Conservation (phyloP, 2,113 vertebrate genomes). For the Triplophysa siluroides region DNA sequence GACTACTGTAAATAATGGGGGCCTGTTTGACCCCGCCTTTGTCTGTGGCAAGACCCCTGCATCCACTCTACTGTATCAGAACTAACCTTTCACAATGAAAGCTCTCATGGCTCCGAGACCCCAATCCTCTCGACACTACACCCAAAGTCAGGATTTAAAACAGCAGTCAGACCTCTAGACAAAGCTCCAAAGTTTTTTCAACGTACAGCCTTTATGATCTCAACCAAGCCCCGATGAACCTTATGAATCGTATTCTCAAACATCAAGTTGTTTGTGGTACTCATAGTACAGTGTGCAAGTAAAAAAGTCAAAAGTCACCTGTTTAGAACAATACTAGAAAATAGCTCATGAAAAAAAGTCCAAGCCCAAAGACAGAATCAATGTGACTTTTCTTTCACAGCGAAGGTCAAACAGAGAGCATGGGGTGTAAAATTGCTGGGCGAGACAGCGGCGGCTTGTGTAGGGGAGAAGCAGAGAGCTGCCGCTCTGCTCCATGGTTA, state of each 20-base stretch:
- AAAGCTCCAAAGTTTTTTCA: not conserved
- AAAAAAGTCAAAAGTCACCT: slow-evolving; percentile 64
- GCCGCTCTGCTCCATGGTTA: slow-evolving; percentile 61
- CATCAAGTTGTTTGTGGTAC: too few species aligned
- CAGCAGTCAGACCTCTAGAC: slow-evolving; percentile 66
- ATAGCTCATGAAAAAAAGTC: slow-evolving; percentile 39
- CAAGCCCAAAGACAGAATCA: slow-evolving; percentile 50
- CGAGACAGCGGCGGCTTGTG: slow-evolving; percentile 45
- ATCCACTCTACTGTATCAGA: slow-evolving; percentile 78
- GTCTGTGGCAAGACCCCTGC: slow-evolving; percentile 72
- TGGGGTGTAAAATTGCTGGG: slow-evolving; percentile 30
- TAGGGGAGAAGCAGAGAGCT: slow-evolving; percentile 18
- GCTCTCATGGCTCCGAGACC: slow-evolving; percentile 70
- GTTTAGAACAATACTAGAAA: slow-evolving; percentile 57
- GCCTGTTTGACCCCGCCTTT: slow-evolving; percentile 75
- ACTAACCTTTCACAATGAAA: slow-evolving; percentile 69
- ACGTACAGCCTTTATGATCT: too few species aligned
- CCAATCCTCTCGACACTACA: slow-evolving; percentile 59
- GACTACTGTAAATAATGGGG: slow-evolving; percentile 85
- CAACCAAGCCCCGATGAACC: too few species aligned
- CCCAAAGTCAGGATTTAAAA: slow-evolving; percentile 66
- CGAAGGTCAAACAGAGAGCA: slow-evolving; percentile 51
- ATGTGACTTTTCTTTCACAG: slow-evolving; percentile 52
- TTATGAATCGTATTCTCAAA: not conserved
- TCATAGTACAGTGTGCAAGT: slow-evolving; percentile 8